phyloP scores from a whole-genome alignment of 2,888 invertebrate genomes.

The Ophion costatus region DNA sequence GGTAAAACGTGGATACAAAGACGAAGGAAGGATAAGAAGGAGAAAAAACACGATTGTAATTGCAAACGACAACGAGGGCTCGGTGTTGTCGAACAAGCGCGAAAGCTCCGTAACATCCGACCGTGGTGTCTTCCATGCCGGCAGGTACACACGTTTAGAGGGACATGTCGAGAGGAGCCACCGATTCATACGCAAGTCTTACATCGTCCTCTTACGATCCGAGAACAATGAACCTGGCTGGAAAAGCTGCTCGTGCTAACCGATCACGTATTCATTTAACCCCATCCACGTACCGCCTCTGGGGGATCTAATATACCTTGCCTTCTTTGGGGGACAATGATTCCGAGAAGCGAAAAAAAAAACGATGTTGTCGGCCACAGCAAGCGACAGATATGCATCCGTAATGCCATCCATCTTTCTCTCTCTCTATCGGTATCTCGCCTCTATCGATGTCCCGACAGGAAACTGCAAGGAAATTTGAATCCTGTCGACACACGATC shows the following conservation, averaged over 20 bases:
- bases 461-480: slow-evolving; percentile 14
- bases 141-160: neutral
- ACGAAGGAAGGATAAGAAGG: slow-evolving; percentile 38
- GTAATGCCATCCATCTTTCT: neutral
- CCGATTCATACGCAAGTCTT: slow-evolving; percentile 56
- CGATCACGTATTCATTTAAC: slow-evolving; percentile 79
- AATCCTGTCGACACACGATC: neutral
- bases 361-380: neutral
- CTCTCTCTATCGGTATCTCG: neutral
- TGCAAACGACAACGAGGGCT: slow-evolving; percentile 12
- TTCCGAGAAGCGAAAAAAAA: slow-evolving; percentile 68
- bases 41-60: slow-evolving; percentile 44
- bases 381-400: slow-evolving; percentile 47
- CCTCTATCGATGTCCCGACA: slow-evolving; percentile 21
- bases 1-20: slow-evolving; percentile 19
- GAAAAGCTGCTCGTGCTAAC: slow-evolving; percentile 72
- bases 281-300: slow-evolving; percentile 73
- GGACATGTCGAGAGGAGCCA: slow-evolving; percentile 37
- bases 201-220: slow-evolving; percentile 53
- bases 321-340: slow-evolving; percentile 78
- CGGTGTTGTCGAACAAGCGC: slow-evolving; percentile 17
- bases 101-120: slow-evolving; percentile 31
- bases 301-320: slow-evolving; percentile 75
- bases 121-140: neutral
- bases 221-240: slow-evolving; percentile 72